Evolutionary conservation across 23 tunicate species (phyloP), one percentile per base, ranked within the genome.

Genomic region (Styela clava): DNA sequence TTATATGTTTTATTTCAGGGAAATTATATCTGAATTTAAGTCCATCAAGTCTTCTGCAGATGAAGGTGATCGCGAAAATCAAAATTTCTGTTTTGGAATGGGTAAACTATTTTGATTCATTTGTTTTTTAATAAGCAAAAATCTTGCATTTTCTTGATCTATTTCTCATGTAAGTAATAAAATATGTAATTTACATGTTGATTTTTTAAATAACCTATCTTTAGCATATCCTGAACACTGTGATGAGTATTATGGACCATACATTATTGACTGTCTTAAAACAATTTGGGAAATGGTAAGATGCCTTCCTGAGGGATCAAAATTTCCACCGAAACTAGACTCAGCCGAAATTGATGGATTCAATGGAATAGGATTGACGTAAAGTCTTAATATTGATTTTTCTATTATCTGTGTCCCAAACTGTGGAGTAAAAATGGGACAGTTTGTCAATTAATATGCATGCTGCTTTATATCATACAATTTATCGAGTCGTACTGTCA

Each of bases 141-240:
- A n/a, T n/a, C n/a, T n/a, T n/a, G n/a, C n/a, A n/a, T n/a, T n/a
- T n/a, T n/a, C n/a, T n/a, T n/a, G n/a, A n/a, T n/a, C n/a, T n/a
- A n/a, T n/a, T n/a, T n/a, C n/a, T n/a, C n/a, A n/a, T n/a, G n/a
- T n/a, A n/a, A n/a, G n/a, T n/a, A n/a, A n/a, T n/a, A n/a, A n/a
- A n/a, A n/a, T n/a, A n/a, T n/a, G n/a, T n/a, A n/a, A n/a, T n/a
- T n/a, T n/a, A n/a, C n/a, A n/a, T n/a, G n/a, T 65, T 72, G 5
- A 32, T 72, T 74, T 74, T 74, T 74, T 74, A 44, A 44, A 44
- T 44, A 44, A 44, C 12, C 12, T 44, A n/a, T n/a, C n/a, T 65
- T 65, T 25, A 80, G 85, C 69, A 69, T 69, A 69, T 9, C 85
- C 85, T 82, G 21, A 26, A 29, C 18, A 26, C 37, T 69, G 85